Evolutionary conservation across 2,113 vertebrate genomes (phyloP), one percentile per base, ranked within the genome.

Genomic region (Perca fluviatilis): DNA sequence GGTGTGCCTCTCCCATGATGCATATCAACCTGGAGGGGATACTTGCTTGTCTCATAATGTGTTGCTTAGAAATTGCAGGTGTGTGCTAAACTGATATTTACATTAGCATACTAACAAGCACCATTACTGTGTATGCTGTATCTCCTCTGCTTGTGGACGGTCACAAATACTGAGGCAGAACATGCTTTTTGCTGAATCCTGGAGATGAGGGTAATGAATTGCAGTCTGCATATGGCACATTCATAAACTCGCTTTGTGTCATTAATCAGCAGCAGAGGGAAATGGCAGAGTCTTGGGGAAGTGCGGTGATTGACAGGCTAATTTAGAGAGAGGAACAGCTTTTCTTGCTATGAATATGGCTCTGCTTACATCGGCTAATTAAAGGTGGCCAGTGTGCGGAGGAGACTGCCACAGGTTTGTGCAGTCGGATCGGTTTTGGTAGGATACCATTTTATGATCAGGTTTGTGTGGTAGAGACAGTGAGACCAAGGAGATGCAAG

Each of bases 31-130:
- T 83, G 76, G 75, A 77, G 86, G 86, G 81, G 51, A 84, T 83
- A 63, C 47, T 53, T 67, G 43, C 80, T 86, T 68, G 71, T 79
- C 87, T 90, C 77, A 67, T 67, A 72, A 69, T 6, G 74, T 90
- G 89, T 92, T 74, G 33, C 64, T 73, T 83, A 74, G 64, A 79
- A 92, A 93, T 91, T 81, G 91, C 93, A 86, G 68, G 80, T 73
- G 94, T 91, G 71, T 89, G 74, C 77, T 94, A 85, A 94, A 92
- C 90, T 90, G 93, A 94, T 94, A 95, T 95, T 96, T 87, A 93
- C 92, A 96, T 95, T 94, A 94, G 95, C 95, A 96, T 94, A 94
- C 95, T 96, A 97, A 96, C 93, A 77, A 89, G 86, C 73, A 90
- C 88, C 64, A 91, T 93, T 93, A 95, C 90, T 83, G 83, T 60